Base-by-base conservation (phyloP, 2,888 invertebrate species). In the Tenodera sinensis region DNA sequence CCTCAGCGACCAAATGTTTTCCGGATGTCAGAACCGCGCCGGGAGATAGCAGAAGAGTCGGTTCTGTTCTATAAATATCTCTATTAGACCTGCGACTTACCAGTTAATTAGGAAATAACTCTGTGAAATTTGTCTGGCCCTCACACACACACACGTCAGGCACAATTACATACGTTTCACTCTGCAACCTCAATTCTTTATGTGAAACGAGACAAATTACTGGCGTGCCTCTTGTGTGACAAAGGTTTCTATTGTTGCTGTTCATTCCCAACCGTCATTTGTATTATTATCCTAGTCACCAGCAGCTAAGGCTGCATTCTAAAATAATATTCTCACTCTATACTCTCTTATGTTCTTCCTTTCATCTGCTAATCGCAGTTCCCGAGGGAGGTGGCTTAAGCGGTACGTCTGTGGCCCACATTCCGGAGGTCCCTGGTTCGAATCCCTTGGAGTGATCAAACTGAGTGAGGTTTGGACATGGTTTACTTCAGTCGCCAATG, bases 81-180 rank as follows among this genome's bases (percentile, higher is more conserved):
- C 82, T 34, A 87, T 87, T 83, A 87, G 30, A 34, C 82, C 30
- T n/a, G 42, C 87, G n/a, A 87, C 82, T 87, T 87, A 87, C 87
- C 87, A 87, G 87, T 87, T 87, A 87, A 87, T 87, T 87, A 87
- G 82, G 30, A 27, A 83, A 86, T 86, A 86, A 86, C 86, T 28
- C 54, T 86, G 28, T 20, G 42, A 86, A 86, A 81, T 81, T 71
- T 34, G 87, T 87, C 30, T 82, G 30, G 83, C 34, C n/a, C 82
- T 71, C 82, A 4, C 47, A 82, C 87, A 4, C 47, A 82, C 87
- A 42, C 25, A 84, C 27, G 87, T 87, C 12, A 83, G 6, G 34
- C 28, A 83, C 82, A 87, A 86, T 86, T 86, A 86, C n/a, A 71
- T 30, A 12, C 20, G 71, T 81, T 86, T 86, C 28, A 42, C 85